These are phyloP conservation scores for Pemphigus obesinymphae DNA, from an alignment of 1,140 invertebrate species.

Conservation along the genomic window DNA sequence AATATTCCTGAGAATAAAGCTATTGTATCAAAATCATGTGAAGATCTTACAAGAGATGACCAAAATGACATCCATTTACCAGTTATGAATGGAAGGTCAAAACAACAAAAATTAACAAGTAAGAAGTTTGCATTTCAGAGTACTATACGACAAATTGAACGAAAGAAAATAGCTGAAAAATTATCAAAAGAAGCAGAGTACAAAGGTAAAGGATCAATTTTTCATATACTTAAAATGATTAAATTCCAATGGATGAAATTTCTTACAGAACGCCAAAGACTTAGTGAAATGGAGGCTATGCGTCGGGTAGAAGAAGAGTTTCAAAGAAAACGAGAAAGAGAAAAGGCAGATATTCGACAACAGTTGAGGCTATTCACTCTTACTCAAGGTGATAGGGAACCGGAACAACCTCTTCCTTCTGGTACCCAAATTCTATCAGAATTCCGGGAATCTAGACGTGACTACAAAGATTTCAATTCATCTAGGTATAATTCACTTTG, in stretches of 20 bases:
- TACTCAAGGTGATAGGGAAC: constrained; percentile 45
- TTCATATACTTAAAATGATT: background rate
- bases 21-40: constrained; percentile 46
- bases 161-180: constrained; percentile 66
- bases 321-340: constrained; percentile 65
- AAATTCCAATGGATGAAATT: background rate
- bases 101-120: background rate
- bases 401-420: constrained; percentile 44
- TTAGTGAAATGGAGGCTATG: constrained; percentile 72
- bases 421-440: constrained; percentile 53
- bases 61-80: background rate
- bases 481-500: constrained; percentile 44
- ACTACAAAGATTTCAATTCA: constrained; percentile 55
- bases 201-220: constrained; percentile 51
- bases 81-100: background rate
- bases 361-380: constrained; percentile 64
- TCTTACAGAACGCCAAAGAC: constrained; percentile 60
- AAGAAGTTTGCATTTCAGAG: constrained; percentile 74
- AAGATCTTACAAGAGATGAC: constrained; percentile 45
- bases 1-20: constrained; percentile 1
- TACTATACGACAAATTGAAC: constrained; percentile 70
- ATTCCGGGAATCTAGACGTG: constrained; percentile 52
- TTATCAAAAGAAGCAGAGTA: constrained; percentile 68
- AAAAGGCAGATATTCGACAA: constrained; percentile 69
- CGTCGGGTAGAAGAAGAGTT: constrained; percentile 69